A percentile compares a stretch with the other conserved stretches of the same genome.
Conservation (phyloP, 2,797 vertebrate genomes). For the Galaxias olidus region DNA sequence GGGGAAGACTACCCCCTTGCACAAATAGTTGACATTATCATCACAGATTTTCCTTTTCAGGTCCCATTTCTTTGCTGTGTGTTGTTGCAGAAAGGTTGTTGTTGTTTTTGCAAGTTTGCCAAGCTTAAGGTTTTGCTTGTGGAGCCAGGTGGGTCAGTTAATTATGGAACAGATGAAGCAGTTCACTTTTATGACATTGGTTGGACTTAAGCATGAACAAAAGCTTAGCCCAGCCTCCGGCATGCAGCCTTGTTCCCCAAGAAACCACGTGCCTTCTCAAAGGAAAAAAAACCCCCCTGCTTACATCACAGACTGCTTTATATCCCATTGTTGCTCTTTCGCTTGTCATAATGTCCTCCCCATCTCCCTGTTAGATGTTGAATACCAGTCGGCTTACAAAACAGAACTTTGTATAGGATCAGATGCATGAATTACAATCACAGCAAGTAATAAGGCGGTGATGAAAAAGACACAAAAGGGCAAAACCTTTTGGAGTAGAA, state of each 20-base stretch:
- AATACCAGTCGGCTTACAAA: constrained; percentile 67
- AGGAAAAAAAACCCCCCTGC: constrained; percentile 28
- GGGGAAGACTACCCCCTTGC: constrained; percentile 51
- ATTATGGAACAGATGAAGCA: too few relatives aligned
- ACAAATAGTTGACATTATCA: constrained; percentile 38
- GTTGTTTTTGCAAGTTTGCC: neutral
- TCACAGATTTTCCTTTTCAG: constrained; percentile 14
- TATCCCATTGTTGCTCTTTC: constrained; percentile 22
- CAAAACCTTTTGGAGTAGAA: constrained; percentile 82
- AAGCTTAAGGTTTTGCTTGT: too few relatives aligned
- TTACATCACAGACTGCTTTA: constrained; percentile 40
- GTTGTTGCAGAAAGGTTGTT: too few relatives aligned
- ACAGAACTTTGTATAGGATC: constrained; percentile 77
- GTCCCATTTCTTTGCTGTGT: too few relatives aligned
- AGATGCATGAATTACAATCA: constrained; percentile 82
- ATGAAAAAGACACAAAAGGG: constrained; percentile 64
- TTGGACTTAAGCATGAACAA: neutral
- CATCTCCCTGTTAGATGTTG: constrained; percentile 78
- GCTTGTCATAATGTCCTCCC: constrained; percentile 65
- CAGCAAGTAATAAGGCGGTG: constrained; percentile 52
- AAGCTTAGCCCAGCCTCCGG: neutral
- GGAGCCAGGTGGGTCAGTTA: too few relatives aligned
- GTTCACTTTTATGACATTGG: too few relatives aligned
- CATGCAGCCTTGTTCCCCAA: neutral
- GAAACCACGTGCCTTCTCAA: constrained; percentile 22